These are phyloP conservation scores for Muscina levida DNA, from an alignment of 2,888 invertebrate genomes.

Conservation along the genomic window DNA sequence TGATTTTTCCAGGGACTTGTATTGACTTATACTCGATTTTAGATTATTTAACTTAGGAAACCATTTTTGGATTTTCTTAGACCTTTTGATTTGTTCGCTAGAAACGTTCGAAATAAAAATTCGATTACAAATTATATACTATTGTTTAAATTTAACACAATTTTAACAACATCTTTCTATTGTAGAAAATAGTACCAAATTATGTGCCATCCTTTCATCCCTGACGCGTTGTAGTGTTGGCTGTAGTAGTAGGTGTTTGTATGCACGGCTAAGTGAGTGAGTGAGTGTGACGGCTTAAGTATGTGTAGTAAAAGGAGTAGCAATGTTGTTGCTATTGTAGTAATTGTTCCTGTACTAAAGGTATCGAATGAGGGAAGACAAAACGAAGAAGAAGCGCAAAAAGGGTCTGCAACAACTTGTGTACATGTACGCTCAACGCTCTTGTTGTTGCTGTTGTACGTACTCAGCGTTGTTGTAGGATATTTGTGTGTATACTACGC, in stretches of 20 bases:
- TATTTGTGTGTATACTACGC: neutral
- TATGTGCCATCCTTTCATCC: constrained; percentile 12
- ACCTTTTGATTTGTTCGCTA: too few relatives aligned
- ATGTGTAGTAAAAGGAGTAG: constrained; percentile 48
- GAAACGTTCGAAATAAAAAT: too few relatives aligned
- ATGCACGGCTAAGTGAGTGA: neutral
- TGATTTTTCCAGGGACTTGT: too few relatives aligned
- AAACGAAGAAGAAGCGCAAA: constrained; percentile 15
- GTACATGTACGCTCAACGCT: constrained; percentile 17
- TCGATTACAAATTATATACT: too few relatives aligned
- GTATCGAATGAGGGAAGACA: neutral
- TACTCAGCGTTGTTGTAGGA: constrained; percentile 3
- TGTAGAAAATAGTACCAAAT: too few relatives aligned
- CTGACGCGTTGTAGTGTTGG: constrained; percentile 5
- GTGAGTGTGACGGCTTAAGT: constrained; percentile 11
- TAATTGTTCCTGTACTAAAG: constrained; percentile 18
- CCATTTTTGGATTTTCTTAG: too few relatives aligned
- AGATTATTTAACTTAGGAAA: too few relatives aligned
- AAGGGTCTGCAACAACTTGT: constrained; percentile 45
- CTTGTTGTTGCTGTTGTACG: neutral
- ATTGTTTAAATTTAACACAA: too few relatives aligned
- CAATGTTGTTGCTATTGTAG: constrained; percentile 27
- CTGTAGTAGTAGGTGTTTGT: neutral
- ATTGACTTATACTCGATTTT: too few relatives aligned
- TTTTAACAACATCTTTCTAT: too few relatives aligned